Percentiles rank a stretch among this genome's conserved stretches.
Evolutionary conservation across 2,113 vertebrate species (phyloP).

Genomic region (Eulemur macaco): DNA sequence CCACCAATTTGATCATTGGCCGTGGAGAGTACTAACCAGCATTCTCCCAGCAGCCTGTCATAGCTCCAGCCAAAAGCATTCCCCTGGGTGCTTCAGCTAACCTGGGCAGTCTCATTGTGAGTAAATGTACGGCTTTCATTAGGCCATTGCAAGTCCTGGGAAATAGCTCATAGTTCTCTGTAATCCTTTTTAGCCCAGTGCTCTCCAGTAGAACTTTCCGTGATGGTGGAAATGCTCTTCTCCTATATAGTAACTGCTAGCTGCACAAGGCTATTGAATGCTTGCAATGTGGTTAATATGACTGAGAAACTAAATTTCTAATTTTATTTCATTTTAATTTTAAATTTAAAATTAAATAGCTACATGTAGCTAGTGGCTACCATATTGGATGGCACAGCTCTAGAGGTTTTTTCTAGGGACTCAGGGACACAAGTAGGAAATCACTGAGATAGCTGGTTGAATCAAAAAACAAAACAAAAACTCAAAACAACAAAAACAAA

Average conservation of each 20-base stretch:
- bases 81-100: not conserved
- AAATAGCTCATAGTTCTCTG: not conserved
- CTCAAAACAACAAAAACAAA: not conserved
- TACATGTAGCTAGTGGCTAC: not conserved
- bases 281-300: not conserved
- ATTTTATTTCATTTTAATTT: slow-evolving; percentile 8
- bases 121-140: not conserved
- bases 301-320: not conserved
- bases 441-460: not conserved
- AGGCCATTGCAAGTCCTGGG: not conserved
- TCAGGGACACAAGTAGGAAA: not conserved
- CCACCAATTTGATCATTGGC: not conserved
- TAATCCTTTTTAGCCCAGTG: not conserved
- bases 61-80: not conserved
- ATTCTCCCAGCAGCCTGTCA: not conserved
- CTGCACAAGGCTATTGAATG: fast-evolving
- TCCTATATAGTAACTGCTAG: too few species aligned
- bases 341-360: not conserved
- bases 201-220: not conserved
- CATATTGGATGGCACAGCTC: not conserved
- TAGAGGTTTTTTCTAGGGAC: not conserved
- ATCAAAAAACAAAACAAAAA: not conserved
- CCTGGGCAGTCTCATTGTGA: not conserved
- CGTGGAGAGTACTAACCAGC: not conserved
- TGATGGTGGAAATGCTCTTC: fast-evolving